A percentile compares a stretch with the other conserved stretches of the same genome.
phyloP scores from a whole-genome alignment of 2,113 vertebrate species.

The Ageneiosus marmoratus region DNA sequence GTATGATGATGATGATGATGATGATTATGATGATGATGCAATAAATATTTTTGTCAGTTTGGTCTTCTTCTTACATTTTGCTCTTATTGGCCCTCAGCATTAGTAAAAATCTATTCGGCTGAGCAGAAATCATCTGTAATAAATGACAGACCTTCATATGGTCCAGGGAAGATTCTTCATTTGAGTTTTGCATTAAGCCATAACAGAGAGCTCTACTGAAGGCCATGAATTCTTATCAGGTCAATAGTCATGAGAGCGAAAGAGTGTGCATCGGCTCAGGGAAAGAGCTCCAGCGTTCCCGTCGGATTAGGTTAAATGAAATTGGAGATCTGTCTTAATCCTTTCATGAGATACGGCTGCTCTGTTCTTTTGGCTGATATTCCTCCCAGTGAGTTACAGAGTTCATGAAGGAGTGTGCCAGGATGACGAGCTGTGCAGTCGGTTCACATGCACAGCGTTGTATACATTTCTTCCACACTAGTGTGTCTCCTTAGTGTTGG shows the following conservation, averaged over 20 bases:
- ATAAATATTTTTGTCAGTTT: background rate
- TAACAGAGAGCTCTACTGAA: background rate
- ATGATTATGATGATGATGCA: too few relatives aligned
- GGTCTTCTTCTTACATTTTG: background rate
- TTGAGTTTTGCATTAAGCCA: background rate
- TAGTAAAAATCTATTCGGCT: background rate
- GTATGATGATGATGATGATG: background rate
- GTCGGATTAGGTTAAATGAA: slow-evolving; percentile 32
- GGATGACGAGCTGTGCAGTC: background rate
- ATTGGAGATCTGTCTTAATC: slow-evolving; percentile 41
- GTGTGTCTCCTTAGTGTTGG: too few relatives aligned
- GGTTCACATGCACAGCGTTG: background rate
- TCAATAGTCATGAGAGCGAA: background rate
- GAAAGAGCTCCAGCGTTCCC: slow-evolving; percentile 6
- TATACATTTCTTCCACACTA: too few relatives aligned
- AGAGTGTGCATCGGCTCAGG: background rate
- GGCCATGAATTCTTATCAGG: slow-evolving; percentile 19
- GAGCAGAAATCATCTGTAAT: background rate
- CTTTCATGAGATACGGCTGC: slow-evolving; percentile 29
- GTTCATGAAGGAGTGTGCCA: background rate
- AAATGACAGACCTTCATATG: background rate
- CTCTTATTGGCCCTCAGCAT: background rate
- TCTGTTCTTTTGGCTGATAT: slow-evolving; percentile 13
- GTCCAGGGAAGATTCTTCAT: background rate
- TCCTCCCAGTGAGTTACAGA: background rate